Evolutionary conservation across 35 echinoderm and acorn worm genomes (phyloP), one percentile per base, ranked within the genome.

Genomic region (Lytechinus pictus): DNA sequence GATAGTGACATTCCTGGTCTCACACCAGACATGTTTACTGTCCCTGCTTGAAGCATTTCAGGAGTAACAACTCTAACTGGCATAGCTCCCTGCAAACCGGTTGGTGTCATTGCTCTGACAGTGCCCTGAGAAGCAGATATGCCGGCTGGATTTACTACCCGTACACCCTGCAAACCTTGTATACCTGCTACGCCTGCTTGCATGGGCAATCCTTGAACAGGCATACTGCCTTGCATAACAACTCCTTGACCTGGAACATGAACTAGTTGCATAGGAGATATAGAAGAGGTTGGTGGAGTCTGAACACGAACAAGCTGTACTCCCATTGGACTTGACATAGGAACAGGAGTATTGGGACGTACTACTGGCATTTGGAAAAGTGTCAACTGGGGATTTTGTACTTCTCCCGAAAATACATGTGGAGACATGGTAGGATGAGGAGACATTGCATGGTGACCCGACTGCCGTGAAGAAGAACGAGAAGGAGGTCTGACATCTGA

Each of bases 331-430:
- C 92, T 93, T 19, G 92, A 33, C 27, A 93, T 54, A 53, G 92
- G 92, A 55, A 93, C 92, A 55, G 92, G 92, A 9, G 92, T 57
- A 54, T 93, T 93, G n/a, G 92, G 92, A 57, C 92, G 92, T 27
- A 93, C 53, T 7, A 92, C 5, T 51, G 91, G 91, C 92, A 93
- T 93, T 93, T 93, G 92, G 27, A 93, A 9, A 10, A 52, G 88
- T 54, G 27, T 27, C 92, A 93, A 57, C 8, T 93, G 92, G 11
- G 92, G 92, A 27, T 54, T 28, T 19, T 33, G 55, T 28, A 16
- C 13, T 57, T 93, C 92, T 55, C 54, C n/a, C 16, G 10, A 28
- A 52, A 52, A 27, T 13, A 90, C 8, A 52, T 90, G 88, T 52
- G 88, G 88, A 9, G 88, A 90, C 55, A 55, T 54, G 9, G 13